A percentile compares a stretch with the other conserved stretches of the same genome.
Evolutionary conservation across 2,888 invertebrate species (phyloP).

Genomic region (Melanotus villosus): DNA sequence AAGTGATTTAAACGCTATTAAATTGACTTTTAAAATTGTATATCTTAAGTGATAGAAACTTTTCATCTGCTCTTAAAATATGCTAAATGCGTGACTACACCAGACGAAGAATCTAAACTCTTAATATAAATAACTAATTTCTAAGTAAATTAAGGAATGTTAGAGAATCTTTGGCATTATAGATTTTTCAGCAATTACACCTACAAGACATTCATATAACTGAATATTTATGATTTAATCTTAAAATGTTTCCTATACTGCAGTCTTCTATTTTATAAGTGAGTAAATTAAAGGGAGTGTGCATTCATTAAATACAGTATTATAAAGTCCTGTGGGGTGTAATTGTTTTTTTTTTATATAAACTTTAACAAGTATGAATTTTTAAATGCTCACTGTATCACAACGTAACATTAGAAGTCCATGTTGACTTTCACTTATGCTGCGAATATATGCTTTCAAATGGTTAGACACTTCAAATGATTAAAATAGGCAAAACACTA

Average conservation of each 20-base stretch:
- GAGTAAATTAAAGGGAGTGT: no score
- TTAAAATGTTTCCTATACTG: background rate
- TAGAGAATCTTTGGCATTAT: constrained; percentile 29
- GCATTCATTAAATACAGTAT: no score
- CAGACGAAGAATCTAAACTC: constrained; percentile 27
- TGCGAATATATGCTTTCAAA: no score
- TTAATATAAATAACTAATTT: constrained; percentile 14
- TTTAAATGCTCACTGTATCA: constrained; percentile 15
- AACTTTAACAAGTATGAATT: no score
- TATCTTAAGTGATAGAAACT: constrained; percentile 19
- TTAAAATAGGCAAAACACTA: no score
- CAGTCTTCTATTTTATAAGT: background rate
- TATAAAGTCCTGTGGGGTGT: constrained; percentile 1
- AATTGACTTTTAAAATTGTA: constrained; percentile 30
- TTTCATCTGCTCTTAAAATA: constrained; percentile 11
- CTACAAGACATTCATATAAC: background rate
- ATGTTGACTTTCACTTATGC: no score
- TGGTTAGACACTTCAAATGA: no score
- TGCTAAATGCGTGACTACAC: constrained; percentile 32
- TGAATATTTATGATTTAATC: background rate
- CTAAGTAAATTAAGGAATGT: constrained; percentile 20
- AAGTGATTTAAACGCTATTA: constrained; percentile 12
- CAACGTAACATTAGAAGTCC: background rate
- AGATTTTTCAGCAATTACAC: constrained; percentile 8
- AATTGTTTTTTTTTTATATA: no score